Evolutionary conservation across 2,888 invertebrate species (phyloP).

Genomic region (Miltochrista miniata): DNA sequence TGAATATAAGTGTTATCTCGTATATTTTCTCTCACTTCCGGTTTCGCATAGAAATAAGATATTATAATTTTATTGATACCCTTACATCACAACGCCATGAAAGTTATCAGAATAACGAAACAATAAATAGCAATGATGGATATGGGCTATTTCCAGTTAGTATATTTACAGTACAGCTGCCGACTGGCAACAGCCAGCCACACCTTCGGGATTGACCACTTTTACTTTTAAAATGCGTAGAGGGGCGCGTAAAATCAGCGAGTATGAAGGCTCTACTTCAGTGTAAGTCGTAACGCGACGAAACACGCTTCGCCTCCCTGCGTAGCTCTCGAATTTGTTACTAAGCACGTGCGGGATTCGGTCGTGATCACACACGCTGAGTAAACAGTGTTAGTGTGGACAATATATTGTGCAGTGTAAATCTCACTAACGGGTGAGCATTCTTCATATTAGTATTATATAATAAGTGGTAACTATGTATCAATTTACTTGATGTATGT

Average conservation of each 20-base stretch:
- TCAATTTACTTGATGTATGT: too few species aligned
- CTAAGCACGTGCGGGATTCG: conserved; percentile 36
- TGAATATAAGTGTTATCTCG: too few species aligned
- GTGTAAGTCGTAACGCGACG: conserved; percentile 52
- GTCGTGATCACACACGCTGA: conserved; percentile 19
- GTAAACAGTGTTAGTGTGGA: conserved; percentile 26
- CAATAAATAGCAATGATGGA: too few species aligned
- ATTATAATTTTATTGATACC: too few species aligned
- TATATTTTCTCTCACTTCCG: too few species aligned
- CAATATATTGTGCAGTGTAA: conserved; percentile 30
- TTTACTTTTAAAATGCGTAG: conserved; percentile 75
- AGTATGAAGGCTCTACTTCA: conserved; percentile 45
- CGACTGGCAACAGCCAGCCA: conserved; percentile 39
- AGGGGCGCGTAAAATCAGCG: conserved; percentile 58
- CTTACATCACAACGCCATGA: too few species aligned
- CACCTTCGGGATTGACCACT: conserved; percentile 75
- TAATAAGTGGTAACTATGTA: not conserved
- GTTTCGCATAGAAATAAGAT: too few species aligned
- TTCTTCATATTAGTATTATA: too few species aligned
- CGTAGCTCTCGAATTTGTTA: conserved; percentile 46
- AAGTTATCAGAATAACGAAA: too few species aligned
- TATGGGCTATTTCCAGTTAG: conserved; percentile 28
- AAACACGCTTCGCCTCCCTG: conserved; percentile 50
- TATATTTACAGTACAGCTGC: conserved; percentile 55
- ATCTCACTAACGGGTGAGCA: not conserved